These are phyloP conservation scores for Griposia aprilina DNA, from an alignment of 2,888 invertebrate genomes.

Conservation along the genomic window DNA sequence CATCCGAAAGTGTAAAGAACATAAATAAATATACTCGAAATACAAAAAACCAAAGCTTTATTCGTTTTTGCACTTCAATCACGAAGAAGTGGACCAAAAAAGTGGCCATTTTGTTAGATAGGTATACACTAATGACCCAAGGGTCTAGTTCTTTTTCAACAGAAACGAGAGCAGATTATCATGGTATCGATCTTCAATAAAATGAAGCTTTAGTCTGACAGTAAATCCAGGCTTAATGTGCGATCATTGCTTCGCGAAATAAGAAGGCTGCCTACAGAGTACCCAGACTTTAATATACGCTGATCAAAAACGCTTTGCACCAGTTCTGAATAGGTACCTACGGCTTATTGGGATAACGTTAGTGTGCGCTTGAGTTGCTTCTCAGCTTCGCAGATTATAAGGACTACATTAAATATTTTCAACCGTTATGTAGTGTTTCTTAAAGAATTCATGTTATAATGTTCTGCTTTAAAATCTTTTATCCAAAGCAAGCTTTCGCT, in stretches of 20 bases:
- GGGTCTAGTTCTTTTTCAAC: constrained; percentile 58
- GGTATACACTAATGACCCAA: constrained; percentile 57
- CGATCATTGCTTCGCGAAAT: constrained; percentile 44
- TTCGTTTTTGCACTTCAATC: constrained; percentile 62
- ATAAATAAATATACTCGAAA: constrained; percentile 7
- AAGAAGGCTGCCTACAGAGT: constrained; percentile 20
- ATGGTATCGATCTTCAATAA: constrained; percentile 54
- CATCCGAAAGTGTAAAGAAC: constrained; percentile 13
- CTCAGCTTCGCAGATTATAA: neutral
- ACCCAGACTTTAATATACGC: constrained; percentile 10
- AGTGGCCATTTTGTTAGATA: constrained; percentile 52
- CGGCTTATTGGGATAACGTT: neutral
- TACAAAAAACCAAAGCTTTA: constrained; percentile 32
- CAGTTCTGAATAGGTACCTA: neutral
- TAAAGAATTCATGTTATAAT: no score
- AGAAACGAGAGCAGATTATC: constrained; percentile 54
- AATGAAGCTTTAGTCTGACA: constrained; percentile 39
- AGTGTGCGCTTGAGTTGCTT: constrained; percentile 22
- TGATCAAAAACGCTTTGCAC: constrained; percentile 12
- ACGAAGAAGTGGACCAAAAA: constrained; percentile 57
- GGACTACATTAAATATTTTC: neutral
- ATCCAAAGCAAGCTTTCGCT: no score
- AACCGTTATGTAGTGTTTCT: no score
- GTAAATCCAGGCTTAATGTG: constrained; percentile 61
- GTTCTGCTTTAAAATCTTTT: no score